A percentile compares a stretch with the other conserved stretches of the same genome.
Evolutionary conservation across 35 echinoderm and acorn worm genomes (phyloP).

Genomic region (Acanthaster planci): DNA sequence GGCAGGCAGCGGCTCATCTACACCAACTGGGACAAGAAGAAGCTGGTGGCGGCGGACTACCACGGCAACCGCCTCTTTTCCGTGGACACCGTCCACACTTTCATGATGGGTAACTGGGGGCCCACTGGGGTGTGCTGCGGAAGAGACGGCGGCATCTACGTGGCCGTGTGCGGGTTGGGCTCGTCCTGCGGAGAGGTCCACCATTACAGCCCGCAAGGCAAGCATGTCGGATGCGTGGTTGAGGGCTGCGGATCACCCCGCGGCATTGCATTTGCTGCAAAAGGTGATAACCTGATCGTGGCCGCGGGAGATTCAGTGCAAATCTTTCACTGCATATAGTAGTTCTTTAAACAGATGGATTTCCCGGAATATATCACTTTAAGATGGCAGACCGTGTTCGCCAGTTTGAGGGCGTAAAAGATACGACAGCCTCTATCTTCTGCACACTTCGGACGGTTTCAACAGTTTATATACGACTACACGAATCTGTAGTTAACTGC

Average conservation of each 20-base stretch:
- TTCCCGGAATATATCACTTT: too few relatives aligned
- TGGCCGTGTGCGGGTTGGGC: neutral
- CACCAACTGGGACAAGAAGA: conserved; percentile 5
- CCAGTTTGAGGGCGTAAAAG: too few relatives aligned
- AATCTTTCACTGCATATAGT: neutral
- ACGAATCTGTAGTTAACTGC: too few relatives aligned
- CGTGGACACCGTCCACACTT: neutral
- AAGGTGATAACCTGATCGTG: neutral
- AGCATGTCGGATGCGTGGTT: neutral
- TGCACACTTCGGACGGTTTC: too few relatives aligned
- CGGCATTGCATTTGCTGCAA: neutral
- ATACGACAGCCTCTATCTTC: too few relatives aligned
- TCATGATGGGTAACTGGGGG: neutral
- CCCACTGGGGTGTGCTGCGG: neutral
- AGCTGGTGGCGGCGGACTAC: neutral
- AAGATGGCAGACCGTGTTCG: too few relatives aligned
- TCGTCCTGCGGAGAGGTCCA: neutral
- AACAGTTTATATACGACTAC: too few relatives aligned
- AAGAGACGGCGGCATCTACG: neutral
- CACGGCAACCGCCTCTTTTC: neutral
- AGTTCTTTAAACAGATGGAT: too few relatives aligned
- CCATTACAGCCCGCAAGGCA: neutral
- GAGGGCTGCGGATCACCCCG: neutral
- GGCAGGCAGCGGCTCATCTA: conserved; percentile 1
- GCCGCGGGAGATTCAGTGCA: neutral